Conservation (phyloP, 2,888 invertebrate species). For the Sipha maydis region DNA sequence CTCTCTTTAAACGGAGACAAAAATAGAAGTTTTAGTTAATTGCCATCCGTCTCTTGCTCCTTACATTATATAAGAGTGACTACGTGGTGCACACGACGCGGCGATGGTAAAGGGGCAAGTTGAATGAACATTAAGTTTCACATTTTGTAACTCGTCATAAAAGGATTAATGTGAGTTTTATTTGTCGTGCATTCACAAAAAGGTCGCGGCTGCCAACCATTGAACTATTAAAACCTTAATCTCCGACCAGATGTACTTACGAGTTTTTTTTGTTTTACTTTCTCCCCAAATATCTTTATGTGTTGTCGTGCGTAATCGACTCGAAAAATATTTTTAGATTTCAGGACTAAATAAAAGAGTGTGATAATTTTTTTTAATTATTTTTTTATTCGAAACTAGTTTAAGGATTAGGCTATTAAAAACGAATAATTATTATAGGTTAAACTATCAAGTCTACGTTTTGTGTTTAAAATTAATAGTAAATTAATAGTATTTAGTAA, state of each 20-base stretch:
- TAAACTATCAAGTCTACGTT: no score
- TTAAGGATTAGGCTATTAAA: neutral
- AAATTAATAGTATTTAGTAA: no score
- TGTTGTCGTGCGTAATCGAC: neutral
- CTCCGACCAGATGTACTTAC: constrained; percentile 35
- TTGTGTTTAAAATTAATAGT: no score
- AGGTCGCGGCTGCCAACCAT: constrained; percentile 47
- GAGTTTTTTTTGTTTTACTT: neutral
- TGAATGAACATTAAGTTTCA: constrained; percentile 48
- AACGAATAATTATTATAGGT: neutral
- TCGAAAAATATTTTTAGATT: constrained; percentile 23
- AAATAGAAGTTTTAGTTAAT: constrained; percentile 57
- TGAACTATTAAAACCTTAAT: constrained; percentile 51
- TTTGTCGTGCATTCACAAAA: constrained; percentile 52
- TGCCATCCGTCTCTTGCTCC: constrained; percentile 10
- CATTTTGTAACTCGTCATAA: constrained; percentile 36
- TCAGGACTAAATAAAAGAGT: neutral
- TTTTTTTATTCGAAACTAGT: neutral
- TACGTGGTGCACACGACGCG: constrained; percentile 10
- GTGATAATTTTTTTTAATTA: neutral
- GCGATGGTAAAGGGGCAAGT: constrained; percentile 26
- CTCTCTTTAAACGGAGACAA: neutral
- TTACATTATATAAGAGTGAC: neutral
- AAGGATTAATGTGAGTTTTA: constrained; percentile 49
- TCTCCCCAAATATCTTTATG: neutral